Base-by-base conservation (phyloP, 2,888 invertebrate species). In the Drosophila pegasa region DNA sequence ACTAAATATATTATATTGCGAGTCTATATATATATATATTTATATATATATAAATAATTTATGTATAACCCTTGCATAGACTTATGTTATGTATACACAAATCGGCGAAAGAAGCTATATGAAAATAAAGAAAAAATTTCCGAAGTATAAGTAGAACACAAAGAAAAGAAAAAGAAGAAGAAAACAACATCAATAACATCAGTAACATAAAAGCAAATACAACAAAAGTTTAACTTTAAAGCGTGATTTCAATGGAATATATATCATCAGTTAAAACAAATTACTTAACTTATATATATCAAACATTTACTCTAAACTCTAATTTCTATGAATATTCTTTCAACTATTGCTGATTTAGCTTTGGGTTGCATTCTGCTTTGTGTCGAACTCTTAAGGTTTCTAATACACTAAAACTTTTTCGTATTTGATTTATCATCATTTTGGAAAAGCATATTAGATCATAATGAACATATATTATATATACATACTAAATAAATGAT, bases 141-240 rank as follows among this genome's bases (percentile, higher is more conserved):
- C 45, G 66, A 57, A 47, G 48, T 63, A 67, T 67, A 87, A 84
- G 67, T 84, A 78, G 77, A 80, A 57, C 51, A 69, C 59, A 72
- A 35, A 64, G 64, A 74, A 51, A 66, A 18, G 12, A 22, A 1
- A 38, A 38, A 18, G n/a, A 20, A 20, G 22, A 45, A 45, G 0
- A 16, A 72, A 59, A 59, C 57, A 61, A 67, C 58, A 35, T n/a
- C n/a, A 51, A 56, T 45, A 47, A 58, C 59, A 71, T 40, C 59
- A 48, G 38, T 40, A 72, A 71, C 74, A 72, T 64, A 83, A 85
- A 90, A 91, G 89, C 90, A 89, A 88, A 89, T 89, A 89, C 29
- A 48, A 81, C 68, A 89, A 91, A 91, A 91, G 91, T 91, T 88
- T 78, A 91, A 92, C 91, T 91, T 91, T 88, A 83, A 84, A 76